A percentile compares a stretch with the other conserved stretches of the same genome.
Evolutionary conservation across 2,888 invertebrate genomes (phyloP).

Genomic region (Trachelus tabidus): DNA sequence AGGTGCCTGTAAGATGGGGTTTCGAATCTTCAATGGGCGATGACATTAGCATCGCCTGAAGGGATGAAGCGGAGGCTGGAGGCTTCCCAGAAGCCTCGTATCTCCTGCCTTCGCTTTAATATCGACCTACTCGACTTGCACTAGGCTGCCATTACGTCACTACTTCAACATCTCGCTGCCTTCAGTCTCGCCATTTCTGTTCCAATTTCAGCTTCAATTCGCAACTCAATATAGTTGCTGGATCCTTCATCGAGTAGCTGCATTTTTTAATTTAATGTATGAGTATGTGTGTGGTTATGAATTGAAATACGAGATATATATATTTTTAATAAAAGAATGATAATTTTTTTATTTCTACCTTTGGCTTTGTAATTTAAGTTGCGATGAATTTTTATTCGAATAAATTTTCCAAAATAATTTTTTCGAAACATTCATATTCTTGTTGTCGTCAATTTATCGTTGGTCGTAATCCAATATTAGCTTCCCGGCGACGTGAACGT

Average conservation of each 20-base stretch:
- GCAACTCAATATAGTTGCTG: background rate
- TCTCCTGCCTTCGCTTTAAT: background rate
- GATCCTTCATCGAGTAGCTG: too few species aligned
- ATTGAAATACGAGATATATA: too few species aligned
- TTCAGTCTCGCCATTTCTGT: background rate
- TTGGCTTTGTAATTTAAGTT: too few species aligned
- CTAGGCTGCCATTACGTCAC: background rate
- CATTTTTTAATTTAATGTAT: too few species aligned
- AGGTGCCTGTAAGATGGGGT: too few species aligned
- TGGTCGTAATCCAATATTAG: background rate
- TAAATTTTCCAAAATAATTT: too few species aligned
- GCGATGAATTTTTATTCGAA: too few species aligned
- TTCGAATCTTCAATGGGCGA: background rate
- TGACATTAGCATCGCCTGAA: background rate
- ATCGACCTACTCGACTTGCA: constrained; percentile 5
- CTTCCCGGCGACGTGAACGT: background rate
- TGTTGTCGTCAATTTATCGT: background rate
- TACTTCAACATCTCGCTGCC: too few species aligned
- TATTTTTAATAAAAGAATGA: too few species aligned
- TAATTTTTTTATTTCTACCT: too few species aligned
- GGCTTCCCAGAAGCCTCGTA: background rate
- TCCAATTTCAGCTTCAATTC: constrained; percentile 11
- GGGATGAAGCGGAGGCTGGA: too few species aligned
- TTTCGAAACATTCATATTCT: background rate
- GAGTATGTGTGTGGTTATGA: too few species aligned